Percentiles rank a stretch among this genome's conserved stretches.
phyloP scores from a whole-genome alignment of 2,888 invertebrate species.

The Microctonus brassicae region DNA sequence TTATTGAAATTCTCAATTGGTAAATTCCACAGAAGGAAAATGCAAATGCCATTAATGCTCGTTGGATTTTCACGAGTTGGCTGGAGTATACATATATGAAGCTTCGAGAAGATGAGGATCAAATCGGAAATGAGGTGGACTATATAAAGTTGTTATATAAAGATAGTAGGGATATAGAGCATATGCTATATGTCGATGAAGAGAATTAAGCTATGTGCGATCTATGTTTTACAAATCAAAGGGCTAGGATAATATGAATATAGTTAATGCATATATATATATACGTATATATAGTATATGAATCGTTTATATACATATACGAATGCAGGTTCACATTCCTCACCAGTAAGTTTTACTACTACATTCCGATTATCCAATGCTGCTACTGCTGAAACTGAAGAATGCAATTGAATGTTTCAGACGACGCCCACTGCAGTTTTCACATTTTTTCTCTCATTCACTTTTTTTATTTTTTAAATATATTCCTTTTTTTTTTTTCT shows the following conservation, averaged over 20 bases:
- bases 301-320: too few species aligned
- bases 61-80: conserved; percentile 19
- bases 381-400: conserved; percentile 4
- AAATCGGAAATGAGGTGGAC: conserved; percentile 11
- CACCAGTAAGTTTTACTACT: background rate
- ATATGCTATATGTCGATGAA: background rate
- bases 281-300: too few species aligned
- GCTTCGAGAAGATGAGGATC: conserved; percentile 6
- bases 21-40: conserved; percentile 40
- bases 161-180: background rate
- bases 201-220: background rate
- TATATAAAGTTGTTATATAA: background rate
- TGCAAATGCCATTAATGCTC: conserved; percentile 26
- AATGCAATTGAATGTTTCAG: conserved; percentile 35
- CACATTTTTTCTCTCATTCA: conserved; percentile 23
- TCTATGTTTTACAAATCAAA: background rate
- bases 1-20: conserved; percentile 56
- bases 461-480: conserved; percentile 27
- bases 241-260: background rate
- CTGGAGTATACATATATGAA: conserved; percentile 13
- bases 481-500: background rate
- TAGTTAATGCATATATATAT: too few species aligned
- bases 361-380: conserved; percentile 30
- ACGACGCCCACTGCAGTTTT: background rate
- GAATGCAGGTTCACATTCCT: conserved; percentile 1